Evolutionary conservation across 2,113 vertebrate genomes (phyloP).

Genomic region (Carettochelys insculpta): DNA sequence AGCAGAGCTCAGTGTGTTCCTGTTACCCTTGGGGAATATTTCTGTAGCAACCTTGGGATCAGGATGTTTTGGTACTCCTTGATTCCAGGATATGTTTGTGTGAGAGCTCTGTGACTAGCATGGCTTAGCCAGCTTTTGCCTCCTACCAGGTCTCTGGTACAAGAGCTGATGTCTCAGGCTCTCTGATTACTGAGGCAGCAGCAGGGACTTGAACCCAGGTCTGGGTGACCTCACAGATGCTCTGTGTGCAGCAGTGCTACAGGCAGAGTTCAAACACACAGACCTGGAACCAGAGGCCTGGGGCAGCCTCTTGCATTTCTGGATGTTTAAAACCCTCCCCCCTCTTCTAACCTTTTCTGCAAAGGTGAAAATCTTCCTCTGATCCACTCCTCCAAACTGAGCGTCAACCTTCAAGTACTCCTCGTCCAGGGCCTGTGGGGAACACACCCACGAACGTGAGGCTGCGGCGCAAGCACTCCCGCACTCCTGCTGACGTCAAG

Average conservation of each 20-base stretch:
- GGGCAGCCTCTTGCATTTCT: accelerated
- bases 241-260: accelerated
- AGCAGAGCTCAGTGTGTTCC: too few relatives aligned
- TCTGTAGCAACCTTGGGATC: too few relatives aligned
- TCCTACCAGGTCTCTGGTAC: too few relatives aligned
- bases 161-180: too few relatives aligned
- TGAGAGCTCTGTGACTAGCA: too few relatives aligned
- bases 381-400: slow-evolving; percentile 96
- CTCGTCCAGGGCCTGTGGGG: slow-evolving; percentile 91
- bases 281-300: neutral
- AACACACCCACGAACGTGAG: neutral
- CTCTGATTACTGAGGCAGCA: neutral
- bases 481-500: accelerated
- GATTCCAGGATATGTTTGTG: too few relatives aligned
- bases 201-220: neutral
- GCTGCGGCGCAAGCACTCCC: neutral
- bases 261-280: neutral
- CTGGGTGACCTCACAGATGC: accelerated
- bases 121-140: too few relatives aligned
- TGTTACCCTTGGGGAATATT: too few relatives aligned
- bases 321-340: neutral
- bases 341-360: slow-evolving; percentile 90
- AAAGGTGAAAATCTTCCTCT: slow-evolving; percentile 98
- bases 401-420: slow-evolving; percentile 96
- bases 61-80: too few relatives aligned